A percentile compares a stretch with the other conserved stretches of the same genome.
Conservation (phyloP, 2,888 invertebrate species). For the Sarcophaga caerulescens region DNA sequence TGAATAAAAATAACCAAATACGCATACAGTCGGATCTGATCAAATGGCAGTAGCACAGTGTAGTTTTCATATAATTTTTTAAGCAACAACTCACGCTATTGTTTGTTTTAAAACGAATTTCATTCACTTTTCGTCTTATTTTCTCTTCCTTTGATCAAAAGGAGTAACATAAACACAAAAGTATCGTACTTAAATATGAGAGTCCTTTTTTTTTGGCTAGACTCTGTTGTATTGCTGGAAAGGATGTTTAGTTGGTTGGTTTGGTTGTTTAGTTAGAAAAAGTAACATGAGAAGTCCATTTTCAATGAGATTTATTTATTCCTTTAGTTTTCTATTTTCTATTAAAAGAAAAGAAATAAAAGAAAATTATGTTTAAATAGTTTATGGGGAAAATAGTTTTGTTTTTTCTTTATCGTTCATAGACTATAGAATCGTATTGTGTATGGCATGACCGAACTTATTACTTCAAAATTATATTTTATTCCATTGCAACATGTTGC, state of each 20-base stretch:
- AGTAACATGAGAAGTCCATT: conserved; percentile 56
- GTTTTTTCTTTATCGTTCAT: background rate
- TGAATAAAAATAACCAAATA: too few relatives aligned
- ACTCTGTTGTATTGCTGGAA: background rate
- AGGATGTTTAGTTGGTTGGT: conserved; percentile 25
- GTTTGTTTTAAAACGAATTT: conserved; percentile 39
- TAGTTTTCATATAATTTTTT: background rate
- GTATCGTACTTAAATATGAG: conserved; percentile 22
- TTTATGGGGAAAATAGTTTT: background rate
- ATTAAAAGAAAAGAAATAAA: background rate
- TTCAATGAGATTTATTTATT: conserved; percentile 2
- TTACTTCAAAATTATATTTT: too few relatives aligned
- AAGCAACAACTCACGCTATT: conserved; percentile 41
- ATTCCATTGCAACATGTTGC: background rate
- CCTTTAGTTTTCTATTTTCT: background rate
- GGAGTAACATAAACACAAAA: background rate
- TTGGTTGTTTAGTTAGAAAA: conserved; percentile 31
- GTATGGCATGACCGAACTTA: too few relatives aligned
- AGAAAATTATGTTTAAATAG: background rate
- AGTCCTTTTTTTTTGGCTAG: conserved; percentile 2
- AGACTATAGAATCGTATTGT: background rate
- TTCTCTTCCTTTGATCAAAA: background rate
- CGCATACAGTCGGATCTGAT: background rate
- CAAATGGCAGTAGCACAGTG: background rate
- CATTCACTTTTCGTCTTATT: background rate